Evolutionary conservation across 2,888 invertebrate genomes (phyloP).

Genomic region (Noctua comes): DNA sequence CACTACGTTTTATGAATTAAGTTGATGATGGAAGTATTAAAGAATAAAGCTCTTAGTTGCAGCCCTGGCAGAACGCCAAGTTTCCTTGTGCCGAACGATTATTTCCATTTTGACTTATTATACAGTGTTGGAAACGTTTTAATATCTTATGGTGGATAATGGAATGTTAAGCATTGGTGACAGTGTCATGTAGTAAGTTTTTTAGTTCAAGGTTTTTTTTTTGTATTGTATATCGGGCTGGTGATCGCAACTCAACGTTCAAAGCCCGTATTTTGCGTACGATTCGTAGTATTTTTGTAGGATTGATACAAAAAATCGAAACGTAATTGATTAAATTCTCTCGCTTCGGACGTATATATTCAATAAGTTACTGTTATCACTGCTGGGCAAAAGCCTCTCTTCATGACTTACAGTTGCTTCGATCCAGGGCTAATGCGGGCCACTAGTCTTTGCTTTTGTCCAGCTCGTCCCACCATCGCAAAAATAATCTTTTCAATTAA

Average conservation of each 20-base stretch:
- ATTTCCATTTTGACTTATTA: constrained; percentile 76
- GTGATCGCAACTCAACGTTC: neutral
- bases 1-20: constrained; percentile 64
- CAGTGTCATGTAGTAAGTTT: neutral
- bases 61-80: constrained; percentile 79
- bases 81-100: constrained; percentile 72
- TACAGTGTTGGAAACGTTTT: constrained; percentile 65
- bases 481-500: neutral
- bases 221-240: neutral
- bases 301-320: too few species aligned
- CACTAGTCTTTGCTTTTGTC: too few species aligned
- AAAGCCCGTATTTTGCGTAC: neutral
- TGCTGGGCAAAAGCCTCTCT: too few species aligned
- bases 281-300: neutral
- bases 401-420: too few species aligned
- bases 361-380: too few species aligned
- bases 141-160: constrained; percentile 66
- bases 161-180: constrained; percentile 10
- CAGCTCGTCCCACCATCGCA: too few species aligned
- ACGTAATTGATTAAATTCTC: too few species aligned
- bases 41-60: constrained; percentile 76
- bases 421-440: too few species aligned
- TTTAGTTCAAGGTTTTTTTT: neutral
- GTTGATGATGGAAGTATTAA: constrained; percentile 73
- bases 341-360: neutral